These are phyloP conservation scores for Ataeniobius toweri DNA, from an alignment of 2,797 vertebrate species.

Conservation along the genomic window DNA sequence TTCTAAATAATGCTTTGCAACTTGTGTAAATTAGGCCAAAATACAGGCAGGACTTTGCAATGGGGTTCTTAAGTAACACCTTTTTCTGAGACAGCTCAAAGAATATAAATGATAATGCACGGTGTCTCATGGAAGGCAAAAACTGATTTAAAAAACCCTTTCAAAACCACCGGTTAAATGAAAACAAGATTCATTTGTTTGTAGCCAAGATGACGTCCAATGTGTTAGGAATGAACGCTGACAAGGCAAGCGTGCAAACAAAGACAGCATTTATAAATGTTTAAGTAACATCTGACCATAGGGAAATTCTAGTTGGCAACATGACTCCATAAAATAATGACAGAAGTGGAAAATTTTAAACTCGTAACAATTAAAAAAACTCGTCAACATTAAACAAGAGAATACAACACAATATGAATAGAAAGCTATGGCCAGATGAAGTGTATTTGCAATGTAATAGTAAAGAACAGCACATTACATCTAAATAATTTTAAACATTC, in stretches of 20 bases:
- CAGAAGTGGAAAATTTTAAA: neutral
- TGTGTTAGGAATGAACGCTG: neutral
- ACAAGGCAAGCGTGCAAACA: neutral
- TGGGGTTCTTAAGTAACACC: neutral
- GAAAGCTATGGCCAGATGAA: neutral
- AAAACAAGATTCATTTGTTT: constrained; percentile 11
- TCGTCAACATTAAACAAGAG: neutral
- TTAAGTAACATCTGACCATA: neutral
- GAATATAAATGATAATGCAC: neutral
- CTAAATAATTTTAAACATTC: neutral
- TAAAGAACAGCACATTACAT: neutral
- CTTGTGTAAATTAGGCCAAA: neutral
- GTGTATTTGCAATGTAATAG: neutral
- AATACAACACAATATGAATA: neutral
- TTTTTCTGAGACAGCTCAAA: neutral
- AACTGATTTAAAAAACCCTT: constrained; percentile 3
- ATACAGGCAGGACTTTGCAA: constrained; percentile 1
- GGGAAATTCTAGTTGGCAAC: neutral
- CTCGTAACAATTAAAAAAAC: neutral
- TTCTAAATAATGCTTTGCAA: neutral
- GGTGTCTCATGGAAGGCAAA: neutral
- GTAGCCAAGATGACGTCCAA: neutral
- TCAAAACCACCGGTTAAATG: neutral
- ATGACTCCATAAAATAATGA: neutral
- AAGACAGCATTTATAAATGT: constrained; percentile 4